A percentile compares a stretch with the other conserved stretches of the same genome.
phyloP scores from a whole-genome alignment of 2,113 vertebrate species.

The Hassar affinis region DNA sequence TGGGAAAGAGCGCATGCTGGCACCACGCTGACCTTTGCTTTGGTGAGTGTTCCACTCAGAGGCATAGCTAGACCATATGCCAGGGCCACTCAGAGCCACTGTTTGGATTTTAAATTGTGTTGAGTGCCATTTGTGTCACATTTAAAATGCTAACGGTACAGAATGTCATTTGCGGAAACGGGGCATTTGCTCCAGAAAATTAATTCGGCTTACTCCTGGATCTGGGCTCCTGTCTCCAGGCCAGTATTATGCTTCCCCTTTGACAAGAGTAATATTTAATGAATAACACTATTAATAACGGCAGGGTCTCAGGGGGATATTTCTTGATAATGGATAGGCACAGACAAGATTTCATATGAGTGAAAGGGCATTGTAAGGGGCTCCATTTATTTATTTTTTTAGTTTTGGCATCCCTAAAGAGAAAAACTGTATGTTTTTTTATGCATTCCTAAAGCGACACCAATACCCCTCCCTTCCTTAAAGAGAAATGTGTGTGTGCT shows the following conservation, averaged over 20 bases:
- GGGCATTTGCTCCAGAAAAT: conserved; percentile 91
- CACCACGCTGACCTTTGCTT: conserved; percentile 48
- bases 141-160: conserved; percentile 94
- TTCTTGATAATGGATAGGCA: conserved; percentile 83
- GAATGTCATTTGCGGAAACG: conserved; percentile 91
- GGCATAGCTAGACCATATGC: conserved; percentile 48
- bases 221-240: conserved; percentile 89
- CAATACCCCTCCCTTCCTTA: conserved; percentile 46
- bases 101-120: conserved; percentile 93
- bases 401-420: conserved; percentile 33
- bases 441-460: conserved; percentile 57
- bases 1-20: conserved; percentile 36
- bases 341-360: conserved; percentile 67
- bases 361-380: conserved; percentile 46
- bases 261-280: conserved; percentile 98
- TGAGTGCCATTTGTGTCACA: conserved; percentile 91
- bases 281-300: conserved; percentile 95
- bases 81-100: conserved; percentile 64
- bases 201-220: conserved; percentile 90
- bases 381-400: conserved; percentile 42
- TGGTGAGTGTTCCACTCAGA: conserved; percentile 57
- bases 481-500: background rate
- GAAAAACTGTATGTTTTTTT: conserved; percentile 44
- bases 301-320: conserved; percentile 84
- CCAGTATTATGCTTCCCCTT: conserved; percentile 95